Conservation (phyloP, 2,113 vertebrate species). For the Acanthisitta chloris region DNA sequence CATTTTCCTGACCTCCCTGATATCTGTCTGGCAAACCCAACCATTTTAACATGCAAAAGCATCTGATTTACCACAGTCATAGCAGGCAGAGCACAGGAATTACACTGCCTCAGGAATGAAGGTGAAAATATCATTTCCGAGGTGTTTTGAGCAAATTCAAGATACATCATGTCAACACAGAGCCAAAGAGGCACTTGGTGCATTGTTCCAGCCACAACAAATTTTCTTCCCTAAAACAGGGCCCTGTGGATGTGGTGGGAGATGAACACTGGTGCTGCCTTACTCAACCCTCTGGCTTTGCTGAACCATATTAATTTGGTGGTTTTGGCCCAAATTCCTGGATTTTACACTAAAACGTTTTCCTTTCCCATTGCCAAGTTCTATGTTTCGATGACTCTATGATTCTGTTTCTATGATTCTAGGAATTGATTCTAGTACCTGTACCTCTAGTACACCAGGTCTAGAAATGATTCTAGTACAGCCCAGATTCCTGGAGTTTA, state of each 20-base stretch:
- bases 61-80: neutral
- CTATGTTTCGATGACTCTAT: neutral
- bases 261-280: neutral
- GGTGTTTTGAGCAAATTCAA: neutral
- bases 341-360: neutral
- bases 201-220: rapidly evolving
- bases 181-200: neutral
- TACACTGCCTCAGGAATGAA: rapidly evolving
- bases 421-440: no score
- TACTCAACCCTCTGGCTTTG: neutral
- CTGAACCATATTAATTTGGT: neutral
- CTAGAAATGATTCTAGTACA: no score
- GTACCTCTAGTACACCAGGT: no score
- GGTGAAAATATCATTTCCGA: neutral
- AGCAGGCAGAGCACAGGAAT: neutral
- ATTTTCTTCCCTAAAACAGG: neutral
- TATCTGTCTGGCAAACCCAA: neutral
- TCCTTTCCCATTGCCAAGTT: neutral
- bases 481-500: no score
- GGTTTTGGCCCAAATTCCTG: neutral
- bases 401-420: neutral
- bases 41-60: neutral
- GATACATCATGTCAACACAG: rapidly evolving
- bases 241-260: neutral
- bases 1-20: neutral